Evolutionary conservation across 2,797 vertebrate genomes (phyloP).

Genomic region (Pyrocephalus nanus): DNA sequence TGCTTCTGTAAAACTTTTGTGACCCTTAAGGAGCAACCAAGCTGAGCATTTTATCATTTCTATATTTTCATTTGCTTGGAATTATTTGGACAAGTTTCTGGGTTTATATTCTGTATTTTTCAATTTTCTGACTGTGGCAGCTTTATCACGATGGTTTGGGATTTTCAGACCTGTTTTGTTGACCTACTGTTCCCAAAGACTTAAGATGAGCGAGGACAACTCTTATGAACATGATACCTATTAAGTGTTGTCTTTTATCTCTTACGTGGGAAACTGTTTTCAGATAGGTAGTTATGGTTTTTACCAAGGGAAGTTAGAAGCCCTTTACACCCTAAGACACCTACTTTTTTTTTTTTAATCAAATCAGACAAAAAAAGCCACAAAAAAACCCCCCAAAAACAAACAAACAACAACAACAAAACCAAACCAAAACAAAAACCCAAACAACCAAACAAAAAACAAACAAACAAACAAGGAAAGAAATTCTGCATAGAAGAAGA

Average conservation of each 20-base stretch:
- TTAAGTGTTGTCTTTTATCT: background rate
- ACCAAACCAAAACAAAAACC: no score
- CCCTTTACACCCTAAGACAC: background rate
- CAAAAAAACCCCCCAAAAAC: background rate
- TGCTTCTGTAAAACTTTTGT: background rate
- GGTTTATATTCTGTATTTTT: background rate
- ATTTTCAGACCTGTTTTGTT: background rate
- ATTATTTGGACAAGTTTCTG: background rate
- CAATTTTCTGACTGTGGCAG: background rate
- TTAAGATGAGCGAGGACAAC: background rate
- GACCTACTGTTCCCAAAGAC: background rate
- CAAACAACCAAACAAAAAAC: no score
- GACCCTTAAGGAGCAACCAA: background rate
- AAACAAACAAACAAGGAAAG: background rate
- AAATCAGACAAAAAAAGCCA: background rate
- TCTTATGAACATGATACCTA: background rate
- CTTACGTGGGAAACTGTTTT: background rate
- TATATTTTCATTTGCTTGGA: background rate
- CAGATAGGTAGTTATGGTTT: accelerated
- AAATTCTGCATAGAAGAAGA: background rate
- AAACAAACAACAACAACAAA: no score
- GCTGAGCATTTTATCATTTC: background rate
- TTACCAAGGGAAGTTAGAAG: background rate
- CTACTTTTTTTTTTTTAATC: background rate
- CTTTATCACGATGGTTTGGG: background rate